phyloP scores from a whole-genome alignment of 2,113 vertebrate genomes.

The Thalassoma bifasciatum region DNA sequence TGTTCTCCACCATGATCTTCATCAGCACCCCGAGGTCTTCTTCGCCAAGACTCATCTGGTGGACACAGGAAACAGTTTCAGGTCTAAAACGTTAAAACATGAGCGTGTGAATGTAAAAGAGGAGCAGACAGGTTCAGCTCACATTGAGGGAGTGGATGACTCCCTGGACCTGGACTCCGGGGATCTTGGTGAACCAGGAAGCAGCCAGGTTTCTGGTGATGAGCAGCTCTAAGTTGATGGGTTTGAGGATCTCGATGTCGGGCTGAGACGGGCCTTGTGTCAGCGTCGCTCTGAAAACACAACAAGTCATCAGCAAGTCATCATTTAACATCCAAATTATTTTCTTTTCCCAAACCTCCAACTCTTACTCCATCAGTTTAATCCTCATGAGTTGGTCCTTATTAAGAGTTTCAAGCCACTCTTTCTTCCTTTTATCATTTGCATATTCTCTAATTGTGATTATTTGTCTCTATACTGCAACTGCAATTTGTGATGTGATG shows the following conservation, averaged over 20 bases:
- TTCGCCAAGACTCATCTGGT: slow-evolving; percentile 89
- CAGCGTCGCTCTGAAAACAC: slow-evolving; percentile 80
- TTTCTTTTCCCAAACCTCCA: too few relatives aligned
- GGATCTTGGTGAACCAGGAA: slow-evolving; percentile 90
- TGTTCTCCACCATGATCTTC: slow-evolving; percentile 92
- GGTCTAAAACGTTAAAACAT: not conserved
- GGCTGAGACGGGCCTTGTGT: slow-evolving; percentile 68
- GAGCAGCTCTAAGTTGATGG: slow-evolving; percentile 90
- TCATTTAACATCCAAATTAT: too few relatives aligned
- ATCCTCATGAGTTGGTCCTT: too few relatives aligned
- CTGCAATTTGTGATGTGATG: too few relatives aligned
- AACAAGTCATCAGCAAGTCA: not conserved
- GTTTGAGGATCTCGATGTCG: slow-evolving; percentile 90
- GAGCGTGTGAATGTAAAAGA: not conserved
- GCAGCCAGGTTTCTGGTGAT: slow-evolving; percentile 91
- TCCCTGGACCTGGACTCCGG: slow-evolving; percentile 88
- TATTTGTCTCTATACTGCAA: too few relatives aligned
- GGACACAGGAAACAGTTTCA: not conserved
- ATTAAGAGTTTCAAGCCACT: too few relatives aligned
- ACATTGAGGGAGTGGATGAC: slow-evolving; percentile 89
- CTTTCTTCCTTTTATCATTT: too few relatives aligned
- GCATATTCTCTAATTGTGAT: too few relatives aligned
- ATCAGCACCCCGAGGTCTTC: slow-evolving; percentile 91
- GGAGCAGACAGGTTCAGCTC: slow-evolving; percentile 56
- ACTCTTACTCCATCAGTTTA: too few relatives aligned